Evolutionary conservation across 2,113 vertebrate species (phyloP).

Genomic region (Spheniscus mendiculus): DNA sequence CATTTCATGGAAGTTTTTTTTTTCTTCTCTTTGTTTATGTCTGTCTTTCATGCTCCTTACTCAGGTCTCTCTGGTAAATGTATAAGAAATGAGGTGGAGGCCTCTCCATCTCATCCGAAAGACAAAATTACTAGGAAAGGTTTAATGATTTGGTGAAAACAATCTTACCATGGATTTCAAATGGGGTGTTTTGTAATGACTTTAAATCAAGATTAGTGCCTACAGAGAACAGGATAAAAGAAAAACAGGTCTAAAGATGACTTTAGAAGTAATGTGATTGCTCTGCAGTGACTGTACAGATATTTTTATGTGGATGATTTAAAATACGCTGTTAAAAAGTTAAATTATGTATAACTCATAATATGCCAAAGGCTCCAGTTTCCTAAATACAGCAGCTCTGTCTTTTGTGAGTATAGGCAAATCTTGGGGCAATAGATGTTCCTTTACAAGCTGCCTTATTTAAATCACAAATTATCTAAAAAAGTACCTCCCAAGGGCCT

Average conservation of each 20-base stretch:
- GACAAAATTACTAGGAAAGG: not conserved
- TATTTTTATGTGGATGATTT: not conserved
- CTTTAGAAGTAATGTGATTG: not conserved
- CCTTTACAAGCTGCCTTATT: slow-evolving; percentile 29
- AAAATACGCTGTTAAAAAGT: not conserved
- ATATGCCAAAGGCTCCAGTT: not conserved
- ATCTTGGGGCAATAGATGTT: slow-evolving; percentile 31
- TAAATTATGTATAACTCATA: slow-evolving; percentile 2
- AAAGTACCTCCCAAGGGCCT: not conserved
- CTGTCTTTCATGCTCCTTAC: not conserved
- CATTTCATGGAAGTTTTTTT: not conserved
- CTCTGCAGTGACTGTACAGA: not conserved
- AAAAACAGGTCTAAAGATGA: not conserved
- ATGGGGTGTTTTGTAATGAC: accelerated
- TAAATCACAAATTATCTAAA: slow-evolving; percentile 20
- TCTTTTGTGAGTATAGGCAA: not conserved
- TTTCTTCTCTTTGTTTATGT: not conserved
- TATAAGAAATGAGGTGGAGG: not conserved
- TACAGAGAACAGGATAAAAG: not conserved
- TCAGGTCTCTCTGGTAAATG: not conserved
- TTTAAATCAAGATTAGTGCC: not conserved
- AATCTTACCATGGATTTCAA: not conserved
- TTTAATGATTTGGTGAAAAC: not conserved
- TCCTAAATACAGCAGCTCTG: not conserved
- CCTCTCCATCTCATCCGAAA: not conserved